These are phyloP conservation scores for Mus caroli DNA, from an alignment of 2,797 vertebrate species.

Conservation along the genomic window DNA sequence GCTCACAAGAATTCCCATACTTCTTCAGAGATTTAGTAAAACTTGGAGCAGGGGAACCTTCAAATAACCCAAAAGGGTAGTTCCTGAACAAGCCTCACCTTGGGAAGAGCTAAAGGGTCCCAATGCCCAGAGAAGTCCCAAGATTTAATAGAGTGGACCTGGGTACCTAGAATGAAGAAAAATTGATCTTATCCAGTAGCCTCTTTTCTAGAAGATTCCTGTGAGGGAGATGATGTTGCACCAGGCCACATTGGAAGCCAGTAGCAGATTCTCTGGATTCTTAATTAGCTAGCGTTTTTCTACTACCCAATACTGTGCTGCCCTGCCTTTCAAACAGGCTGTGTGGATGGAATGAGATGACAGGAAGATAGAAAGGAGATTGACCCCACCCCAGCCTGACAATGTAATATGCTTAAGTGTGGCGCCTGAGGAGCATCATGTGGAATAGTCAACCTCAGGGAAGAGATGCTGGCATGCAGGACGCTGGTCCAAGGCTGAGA, in stretches of 20 bases:
- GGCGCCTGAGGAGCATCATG: background rate
- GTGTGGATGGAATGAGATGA: background rate
- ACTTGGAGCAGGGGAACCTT: background rate
- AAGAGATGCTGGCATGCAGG: background rate
- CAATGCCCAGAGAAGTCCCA: background rate
- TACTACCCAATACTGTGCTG: background rate
- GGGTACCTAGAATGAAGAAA: background rate
- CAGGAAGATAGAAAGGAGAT: background rate
- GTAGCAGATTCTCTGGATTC: background rate
- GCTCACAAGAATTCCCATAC: background rate
- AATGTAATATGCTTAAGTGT: background rate
- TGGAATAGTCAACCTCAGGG: background rate
- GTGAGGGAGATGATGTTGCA: background rate
- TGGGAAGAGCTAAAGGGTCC: background rate
- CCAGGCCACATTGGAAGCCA: background rate
- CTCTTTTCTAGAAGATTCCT: background rate
- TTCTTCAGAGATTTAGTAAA: background rate
- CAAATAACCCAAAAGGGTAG: background rate
- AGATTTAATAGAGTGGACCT: background rate
- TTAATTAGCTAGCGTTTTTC: background rate
- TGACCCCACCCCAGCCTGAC: fast-evolving
- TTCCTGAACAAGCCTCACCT: background rate
- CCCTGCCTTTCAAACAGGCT: background rate
- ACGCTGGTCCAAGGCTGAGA: background rate
- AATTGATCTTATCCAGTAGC: background rate